phyloP scores from a whole-genome alignment of 2,888 invertebrate species.

The Cerastis rubricosa region DNA sequence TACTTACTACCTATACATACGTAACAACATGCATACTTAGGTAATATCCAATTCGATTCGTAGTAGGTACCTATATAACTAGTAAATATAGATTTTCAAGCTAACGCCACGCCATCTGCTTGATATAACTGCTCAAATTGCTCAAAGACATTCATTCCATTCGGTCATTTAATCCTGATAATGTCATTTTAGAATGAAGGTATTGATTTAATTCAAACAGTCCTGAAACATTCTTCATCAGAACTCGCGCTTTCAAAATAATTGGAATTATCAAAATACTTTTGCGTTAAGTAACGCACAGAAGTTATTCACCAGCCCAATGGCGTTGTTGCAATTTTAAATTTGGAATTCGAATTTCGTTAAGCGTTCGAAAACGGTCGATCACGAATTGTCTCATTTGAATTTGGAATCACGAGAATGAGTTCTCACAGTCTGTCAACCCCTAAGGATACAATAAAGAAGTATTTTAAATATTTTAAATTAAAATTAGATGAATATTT shows the following conservation, averaged over 20 bases:
- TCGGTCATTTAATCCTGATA: background rate
- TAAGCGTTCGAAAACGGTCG: constrained; percentile 57
- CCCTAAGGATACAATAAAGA: constrained; percentile 70
- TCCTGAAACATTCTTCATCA: background rate
- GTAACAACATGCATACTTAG: too few species aligned
- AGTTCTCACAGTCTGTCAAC: constrained; percentile 81
- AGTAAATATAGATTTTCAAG: too few species aligned
- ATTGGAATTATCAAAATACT: constrained; percentile 45
- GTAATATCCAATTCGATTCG: background rate
- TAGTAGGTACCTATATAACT: too few species aligned
- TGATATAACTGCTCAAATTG: background rate
- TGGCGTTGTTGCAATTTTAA: constrained; percentile 44
- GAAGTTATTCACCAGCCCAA: constrained; percentile 37
- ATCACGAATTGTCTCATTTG: constrained; percentile 72
- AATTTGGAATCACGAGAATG: constrained; percentile 78
- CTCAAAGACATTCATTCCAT: too few species aligned
- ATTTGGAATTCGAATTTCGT: constrained; percentile 54
- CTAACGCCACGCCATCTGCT: background rate
- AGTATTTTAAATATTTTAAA: constrained; percentile 59
- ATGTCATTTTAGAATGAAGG: too few species aligned
- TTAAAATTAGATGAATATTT: constrained; percentile 59
- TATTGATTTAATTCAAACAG: background rate
- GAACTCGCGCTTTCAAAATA: constrained; percentile 11
- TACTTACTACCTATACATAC: too few species aligned
- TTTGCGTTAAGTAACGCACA: constrained; percentile 29